Evolutionary conservation across 2,888 invertebrate genomes (phyloP).

Genomic region (Orchesellides sinensis): DNA sequence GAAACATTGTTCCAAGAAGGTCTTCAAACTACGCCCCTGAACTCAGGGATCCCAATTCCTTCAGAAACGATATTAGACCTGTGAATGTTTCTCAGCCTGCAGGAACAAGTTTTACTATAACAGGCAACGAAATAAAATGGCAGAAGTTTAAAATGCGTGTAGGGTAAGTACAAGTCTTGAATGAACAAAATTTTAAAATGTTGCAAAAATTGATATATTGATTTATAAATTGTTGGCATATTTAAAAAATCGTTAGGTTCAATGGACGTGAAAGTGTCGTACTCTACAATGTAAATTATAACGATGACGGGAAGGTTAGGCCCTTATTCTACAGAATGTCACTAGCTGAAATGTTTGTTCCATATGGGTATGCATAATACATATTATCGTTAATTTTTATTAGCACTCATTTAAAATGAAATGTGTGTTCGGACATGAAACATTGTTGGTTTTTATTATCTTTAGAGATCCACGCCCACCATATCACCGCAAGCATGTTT

Average conservation of each 20-base stretch:
- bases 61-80: slow-evolving; percentile 52
- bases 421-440: slow-evolving; percentile 17
- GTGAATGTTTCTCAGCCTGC: slow-evolving; percentile 30
- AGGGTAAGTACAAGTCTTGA: slow-evolving; percentile 18
- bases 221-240: neutral
- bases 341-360: slow-evolving; percentile 54
- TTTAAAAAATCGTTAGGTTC: slow-evolving; percentile 28
- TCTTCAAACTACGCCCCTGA: slow-evolving; percentile 47
- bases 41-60: slow-evolving; percentile 6
- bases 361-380: slow-evolving; percentile 41
- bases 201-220: neutral
- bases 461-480: slow-evolving; percentile 57
- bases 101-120: slow-evolving; percentile 37
- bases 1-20: slow-evolving; percentile 42
- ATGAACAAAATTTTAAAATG: neutral
- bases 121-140: slow-evolving; percentile 48
- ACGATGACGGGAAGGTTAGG: slow-evolving; percentile 46
- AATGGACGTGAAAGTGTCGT: slow-evolving; percentile 60
- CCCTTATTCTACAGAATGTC: slow-evolving; percentile 58
- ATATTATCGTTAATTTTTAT: neutral
- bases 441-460: neutral
- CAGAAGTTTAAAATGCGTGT: slow-evolving; percentile 66
- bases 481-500: slow-evolving; percentile 52
- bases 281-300: slow-evolving; percentile 47
- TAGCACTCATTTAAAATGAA: slow-evolving; percentile 20